Percentiles rank a stretch among this genome's conserved stretches.
Conservation (phyloP, 2,888 invertebrate species). For the Biston stratarius region DNA sequence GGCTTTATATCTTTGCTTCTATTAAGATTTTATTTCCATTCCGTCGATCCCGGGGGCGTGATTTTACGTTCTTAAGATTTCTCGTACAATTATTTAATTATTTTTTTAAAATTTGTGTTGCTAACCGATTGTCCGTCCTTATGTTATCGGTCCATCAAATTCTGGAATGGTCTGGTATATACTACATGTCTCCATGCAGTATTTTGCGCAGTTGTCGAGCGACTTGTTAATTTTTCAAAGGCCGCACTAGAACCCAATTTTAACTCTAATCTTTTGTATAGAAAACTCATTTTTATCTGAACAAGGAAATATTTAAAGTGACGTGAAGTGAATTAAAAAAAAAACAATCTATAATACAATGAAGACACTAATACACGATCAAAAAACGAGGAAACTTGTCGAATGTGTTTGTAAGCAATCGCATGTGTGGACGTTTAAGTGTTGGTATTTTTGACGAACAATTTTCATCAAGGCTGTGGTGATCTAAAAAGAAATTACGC, state of each 20-base stretch:
- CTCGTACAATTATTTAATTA: neutral
- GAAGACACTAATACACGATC: slow-evolving; percentile 50
- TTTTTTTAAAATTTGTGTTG: neutral
- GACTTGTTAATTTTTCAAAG: neutral
- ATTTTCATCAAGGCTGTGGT: slow-evolving; percentile 11
- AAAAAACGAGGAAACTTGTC: slow-evolving; percentile 50
- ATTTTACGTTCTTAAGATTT: slow-evolving; percentile 1
- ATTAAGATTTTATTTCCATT: slow-evolving; percentile 11
- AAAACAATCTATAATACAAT: slow-evolving; percentile 47
- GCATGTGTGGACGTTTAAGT: slow-evolving; percentile 63
- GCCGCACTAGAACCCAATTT: slow-evolving; percentile 8
- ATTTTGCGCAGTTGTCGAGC: slow-evolving; percentile 2
- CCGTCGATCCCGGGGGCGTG: neutral
- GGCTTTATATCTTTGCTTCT: slow-evolving; percentile 4
- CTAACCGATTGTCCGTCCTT: neutral
- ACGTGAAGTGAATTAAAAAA: slow-evolving; percentile 25
- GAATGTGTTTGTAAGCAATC: slow-evolving; percentile 55
- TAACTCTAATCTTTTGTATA: neutral
- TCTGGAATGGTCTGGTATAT: neutral
- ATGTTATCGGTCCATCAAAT: neutral
- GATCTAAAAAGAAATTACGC: slow-evolving; percentile 8
- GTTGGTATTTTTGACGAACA: slow-evolving; percentile 62
- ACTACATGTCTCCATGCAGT: neutral
- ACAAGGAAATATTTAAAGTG: neutral
- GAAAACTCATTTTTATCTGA: neutral